phyloP scores from a whole-genome alignment of 2,888 invertebrate species.

The Leptopterna dolabrata region DNA sequence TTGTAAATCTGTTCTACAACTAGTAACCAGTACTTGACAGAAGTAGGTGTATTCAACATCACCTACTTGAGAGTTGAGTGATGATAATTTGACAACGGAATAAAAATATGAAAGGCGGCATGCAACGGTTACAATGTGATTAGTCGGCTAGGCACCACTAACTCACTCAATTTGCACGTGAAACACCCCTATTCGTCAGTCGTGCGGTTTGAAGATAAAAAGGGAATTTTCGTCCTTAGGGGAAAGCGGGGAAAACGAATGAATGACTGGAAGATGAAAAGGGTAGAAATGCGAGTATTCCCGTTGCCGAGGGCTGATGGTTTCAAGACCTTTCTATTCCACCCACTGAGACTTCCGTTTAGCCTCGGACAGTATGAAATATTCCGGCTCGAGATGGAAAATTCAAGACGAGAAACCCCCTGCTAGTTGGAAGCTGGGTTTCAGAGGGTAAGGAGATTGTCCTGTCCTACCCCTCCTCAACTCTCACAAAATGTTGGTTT shows the following conservation, averaged over 20 bases:
- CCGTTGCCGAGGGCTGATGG: background rate
- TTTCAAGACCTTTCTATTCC: background rate
- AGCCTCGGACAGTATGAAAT: background rate
- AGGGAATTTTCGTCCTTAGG: background rate
- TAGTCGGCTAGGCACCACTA: background rate
- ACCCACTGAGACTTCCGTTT: background rate
- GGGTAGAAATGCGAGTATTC: background rate
- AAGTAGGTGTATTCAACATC: too few relatives aligned
- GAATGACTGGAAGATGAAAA: background rate
- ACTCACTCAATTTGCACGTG: background rate
- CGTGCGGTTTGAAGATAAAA: background rate
- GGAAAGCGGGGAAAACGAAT: background rate
- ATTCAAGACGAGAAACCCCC: background rate
- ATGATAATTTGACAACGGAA: background rate
- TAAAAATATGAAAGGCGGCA: background rate
- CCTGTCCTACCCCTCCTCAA: background rate
- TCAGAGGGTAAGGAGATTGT: background rate
- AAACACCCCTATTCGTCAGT: background rate
- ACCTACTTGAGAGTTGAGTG: background rate
- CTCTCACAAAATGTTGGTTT: too few relatives aligned
- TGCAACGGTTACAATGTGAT: background rate
- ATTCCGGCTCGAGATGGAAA: background rate
- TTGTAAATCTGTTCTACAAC: too few relatives aligned
- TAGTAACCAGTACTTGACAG: too few relatives aligned
- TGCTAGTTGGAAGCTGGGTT: background rate